These are phyloP conservation scores for Allacma fusca DNA, from an alignment of 2,888 invertebrate genomes.

Conservation along the genomic window DNA sequence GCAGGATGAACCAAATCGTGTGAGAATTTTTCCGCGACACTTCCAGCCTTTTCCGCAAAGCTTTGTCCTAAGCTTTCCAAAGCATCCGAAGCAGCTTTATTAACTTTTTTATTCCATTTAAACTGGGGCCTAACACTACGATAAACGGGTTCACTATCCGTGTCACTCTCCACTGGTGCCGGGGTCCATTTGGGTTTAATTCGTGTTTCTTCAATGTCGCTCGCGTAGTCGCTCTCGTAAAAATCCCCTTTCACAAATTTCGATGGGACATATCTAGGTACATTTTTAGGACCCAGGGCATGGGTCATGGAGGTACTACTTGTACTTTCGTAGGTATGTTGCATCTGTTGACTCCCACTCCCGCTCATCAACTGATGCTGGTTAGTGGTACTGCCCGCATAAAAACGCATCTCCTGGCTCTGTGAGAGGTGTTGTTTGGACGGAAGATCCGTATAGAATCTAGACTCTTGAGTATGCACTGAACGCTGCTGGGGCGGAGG, in stretches of 20 bases:
- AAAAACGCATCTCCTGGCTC: too few species aligned
- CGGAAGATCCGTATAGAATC: too few species aligned
- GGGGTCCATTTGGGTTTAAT: constrained; percentile 73
- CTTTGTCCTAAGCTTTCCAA: constrained; percentile 25
- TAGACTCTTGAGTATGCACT: not conserved
- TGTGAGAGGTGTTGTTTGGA: too few species aligned
- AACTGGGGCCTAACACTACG: constrained; percentile 25
- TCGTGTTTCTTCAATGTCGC: constrained; percentile 71
- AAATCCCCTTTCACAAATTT: constrained; percentile 74
- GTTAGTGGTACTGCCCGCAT: too few species aligned
- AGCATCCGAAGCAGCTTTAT: not conserved
- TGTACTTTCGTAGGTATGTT: too few species aligned
- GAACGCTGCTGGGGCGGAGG: too few species aligned
- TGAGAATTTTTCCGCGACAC: constrained; percentile 22
- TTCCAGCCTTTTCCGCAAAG: constrained; percentile 33
- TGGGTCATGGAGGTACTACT: too few species aligned
- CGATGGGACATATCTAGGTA: constrained; percentile 35
- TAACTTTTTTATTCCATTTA: constrained; percentile 15
- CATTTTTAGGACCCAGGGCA: too few species aligned
- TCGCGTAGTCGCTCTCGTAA: constrained; percentile 75
- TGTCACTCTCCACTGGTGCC: constrained; percentile 48
- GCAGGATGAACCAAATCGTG: constrained; percentile 5
- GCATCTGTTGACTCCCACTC: too few species aligned
- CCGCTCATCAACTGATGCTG: too few species aligned
- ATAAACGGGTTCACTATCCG: constrained; percentile 66